Conservation (phyloP, 2,888 invertebrate species). For the Nudaria mundana region DNA sequence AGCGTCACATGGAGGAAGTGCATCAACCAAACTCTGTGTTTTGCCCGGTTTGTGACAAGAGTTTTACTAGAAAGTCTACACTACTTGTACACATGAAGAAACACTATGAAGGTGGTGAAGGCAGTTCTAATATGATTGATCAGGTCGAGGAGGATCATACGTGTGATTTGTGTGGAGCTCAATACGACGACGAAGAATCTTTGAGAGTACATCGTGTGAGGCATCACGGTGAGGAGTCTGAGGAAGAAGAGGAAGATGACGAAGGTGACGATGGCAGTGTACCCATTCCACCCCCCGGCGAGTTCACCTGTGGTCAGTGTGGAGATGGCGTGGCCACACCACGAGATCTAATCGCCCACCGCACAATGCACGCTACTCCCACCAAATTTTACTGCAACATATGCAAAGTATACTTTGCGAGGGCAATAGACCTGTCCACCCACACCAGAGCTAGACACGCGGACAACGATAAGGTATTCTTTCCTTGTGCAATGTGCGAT, state of each 20-base stretch:
- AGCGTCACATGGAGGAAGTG: slow-evolving; percentile 81
- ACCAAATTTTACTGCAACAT: slow-evolving; percentile 81
- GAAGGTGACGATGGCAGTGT: slow-evolving; percentile 58
- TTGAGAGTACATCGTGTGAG: slow-evolving; percentile 81
- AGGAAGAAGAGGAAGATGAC: slow-evolving; percentile 58
- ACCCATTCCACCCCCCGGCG: slow-evolving; percentile 60
- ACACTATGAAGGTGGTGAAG: slow-evolving; percentile 75
- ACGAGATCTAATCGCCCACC: slow-evolving; percentile 79
- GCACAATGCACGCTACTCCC: slow-evolving; percentile 76
- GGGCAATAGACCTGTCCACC: slow-evolving; percentile 67
- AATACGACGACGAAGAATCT: slow-evolving; percentile 80
- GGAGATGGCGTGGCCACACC: slow-evolving; percentile 79
- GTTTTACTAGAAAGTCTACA: slow-evolving; percentile 83
- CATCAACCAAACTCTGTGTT: slow-evolving; percentile 78
- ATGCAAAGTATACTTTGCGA: slow-evolving; percentile 78
- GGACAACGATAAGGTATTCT: slow-evolving; percentile 77
- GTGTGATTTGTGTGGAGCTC: slow-evolving; percentile 83
- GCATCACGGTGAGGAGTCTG: slow-evolving; percentile 76
- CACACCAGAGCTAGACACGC: slow-evolving; percentile 76
- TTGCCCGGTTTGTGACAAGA: slow-evolving; percentile 83
- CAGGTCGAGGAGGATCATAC: slow-evolving; percentile 56
- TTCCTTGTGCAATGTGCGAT: slow-evolving; percentile 81
- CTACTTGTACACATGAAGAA: slow-evolving; percentile 83
- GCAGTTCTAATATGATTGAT: slow-evolving; percentile 46
- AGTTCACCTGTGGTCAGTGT: slow-evolving; percentile 78